phyloP scores from a whole-genome alignment of 2,113 vertebrate genomes.

The Albula glossodonta region DNA sequence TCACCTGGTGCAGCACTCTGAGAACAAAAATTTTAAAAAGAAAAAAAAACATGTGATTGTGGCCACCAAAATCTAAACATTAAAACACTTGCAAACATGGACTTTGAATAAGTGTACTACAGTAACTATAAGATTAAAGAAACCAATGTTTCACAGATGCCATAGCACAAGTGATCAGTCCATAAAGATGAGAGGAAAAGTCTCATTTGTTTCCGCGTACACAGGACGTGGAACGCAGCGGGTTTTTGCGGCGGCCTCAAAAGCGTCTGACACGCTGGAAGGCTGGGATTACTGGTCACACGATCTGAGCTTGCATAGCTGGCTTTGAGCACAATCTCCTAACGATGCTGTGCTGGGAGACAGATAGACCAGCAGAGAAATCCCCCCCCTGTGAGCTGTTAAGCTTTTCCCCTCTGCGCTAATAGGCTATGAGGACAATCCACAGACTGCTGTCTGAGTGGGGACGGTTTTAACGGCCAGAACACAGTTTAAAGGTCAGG shows the following conservation, averaged over 20 bases:
- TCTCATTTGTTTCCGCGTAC: neutral
- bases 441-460: slow-evolving; percentile 30
- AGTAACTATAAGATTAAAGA: neutral
- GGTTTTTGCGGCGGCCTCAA: neutral
- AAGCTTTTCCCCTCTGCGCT: slow-evolving; percentile 37
- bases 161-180: neutral
- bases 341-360: slow-evolving; percentile 13
- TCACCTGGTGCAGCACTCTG: neutral
- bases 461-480: slow-evolving; percentile 41
- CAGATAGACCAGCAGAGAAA: slow-evolving; percentile 27
- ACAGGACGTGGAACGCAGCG: neutral
- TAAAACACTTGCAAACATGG: neutral
- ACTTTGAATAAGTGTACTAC: neutral
- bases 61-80: neutral
- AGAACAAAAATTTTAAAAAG: neutral
- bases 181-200: neutral
- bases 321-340: slow-evolving; percentile 27
- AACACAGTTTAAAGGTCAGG: slow-evolving; percentile 57
- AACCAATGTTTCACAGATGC: neutral
- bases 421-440: slow-evolving; percentile 44
- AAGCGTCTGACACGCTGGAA: slow-evolving; percentile 14
- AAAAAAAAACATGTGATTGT: neutral
- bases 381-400: slow-evolving; percentile 41
- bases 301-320: slow-evolving; percentile 18
- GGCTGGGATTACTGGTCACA: slow-evolving; percentile 35